phyloP scores from a whole-genome alignment of 2,888 invertebrate species.

The Euplagia quadripunctaria region DNA sequence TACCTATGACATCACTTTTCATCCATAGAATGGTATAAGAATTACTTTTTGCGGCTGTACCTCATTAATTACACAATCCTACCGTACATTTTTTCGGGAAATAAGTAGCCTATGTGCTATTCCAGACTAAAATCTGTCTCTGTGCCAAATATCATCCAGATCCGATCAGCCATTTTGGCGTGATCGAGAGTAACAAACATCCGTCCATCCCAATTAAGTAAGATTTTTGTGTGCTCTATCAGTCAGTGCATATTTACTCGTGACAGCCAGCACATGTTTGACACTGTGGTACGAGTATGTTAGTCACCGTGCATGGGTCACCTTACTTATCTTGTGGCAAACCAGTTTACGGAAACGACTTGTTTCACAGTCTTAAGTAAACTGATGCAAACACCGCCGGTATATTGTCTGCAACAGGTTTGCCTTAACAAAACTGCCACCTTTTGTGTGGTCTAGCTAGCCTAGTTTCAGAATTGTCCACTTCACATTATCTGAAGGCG shows the following conservation, averaged over 20 bases:
- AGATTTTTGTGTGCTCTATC: background rate
- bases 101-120: no score
- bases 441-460: background rate
- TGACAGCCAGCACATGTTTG: background rate
- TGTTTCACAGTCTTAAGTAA: background rate
- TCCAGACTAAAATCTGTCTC: no score
- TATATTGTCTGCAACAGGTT: background rate
- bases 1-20: no score
- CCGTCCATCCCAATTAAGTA: no score
- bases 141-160: no score
- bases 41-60: no score
- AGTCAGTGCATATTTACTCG: background rate
- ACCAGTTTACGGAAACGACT: background rate
- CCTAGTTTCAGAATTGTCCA: background rate
- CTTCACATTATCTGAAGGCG: background rate
- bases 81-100: no score
- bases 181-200: no score
- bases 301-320: background rate
- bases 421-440: background rate
- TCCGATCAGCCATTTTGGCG: no score
- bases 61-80: no score
- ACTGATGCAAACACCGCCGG: background rate
- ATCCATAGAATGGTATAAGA: no score
- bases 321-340: slow-evolving; percentile 2
- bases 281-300: background rate